Evolutionary conservation across 2,797 vertebrate species (phyloP), one percentile per base, ranked within the genome.

Genomic region (Anniella stebbinsi): DNA sequence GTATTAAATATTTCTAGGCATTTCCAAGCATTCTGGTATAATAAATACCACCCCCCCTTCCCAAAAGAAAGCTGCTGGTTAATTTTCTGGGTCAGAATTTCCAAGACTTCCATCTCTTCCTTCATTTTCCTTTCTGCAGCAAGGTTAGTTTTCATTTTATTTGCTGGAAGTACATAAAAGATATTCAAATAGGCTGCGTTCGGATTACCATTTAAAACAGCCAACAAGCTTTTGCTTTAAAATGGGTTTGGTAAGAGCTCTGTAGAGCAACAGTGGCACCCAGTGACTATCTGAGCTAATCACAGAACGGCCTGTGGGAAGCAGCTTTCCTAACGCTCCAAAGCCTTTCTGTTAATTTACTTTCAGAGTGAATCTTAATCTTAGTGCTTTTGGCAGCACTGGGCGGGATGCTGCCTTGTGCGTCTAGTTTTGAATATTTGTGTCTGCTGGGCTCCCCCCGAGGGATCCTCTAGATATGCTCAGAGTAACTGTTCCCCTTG

Each of bases 191-290:
- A 76, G 67, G 89, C 92, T 91, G 75, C 69, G 85, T 72, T 87
- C 86, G 93, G 92, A 93, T 94, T 95, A 96, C 83, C 89, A 89
- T 93, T 93, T 88, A 89, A 87, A 89, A 2, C 5, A 2, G 30
- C 4, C 82, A 38, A 51, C 57, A 10, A 60, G 76, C 75, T 72
- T 70, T 45, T 67, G 45, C 75, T 78, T 89, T 1, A 17, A 91
- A 73, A 78, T 17, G 84, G 91, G 33, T 89, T 76, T 89, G 93
- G 87, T 93, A 87, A n/a, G 0, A 77, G 0, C 76, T 93, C 57
- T 48, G 83, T 80, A 93, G 96, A 95, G 96, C 96, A 96, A 96
- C 95, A 96, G 96, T 96, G 96, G 94, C 96, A 95, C 96, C 96
- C 94, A 96, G 96, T 95, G 96, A 92, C 96, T 91, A 88, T 18